phyloP scores from a whole-genome alignment of 2,113 vertebrate genomes.

The Chaetura pelagica region DNA sequence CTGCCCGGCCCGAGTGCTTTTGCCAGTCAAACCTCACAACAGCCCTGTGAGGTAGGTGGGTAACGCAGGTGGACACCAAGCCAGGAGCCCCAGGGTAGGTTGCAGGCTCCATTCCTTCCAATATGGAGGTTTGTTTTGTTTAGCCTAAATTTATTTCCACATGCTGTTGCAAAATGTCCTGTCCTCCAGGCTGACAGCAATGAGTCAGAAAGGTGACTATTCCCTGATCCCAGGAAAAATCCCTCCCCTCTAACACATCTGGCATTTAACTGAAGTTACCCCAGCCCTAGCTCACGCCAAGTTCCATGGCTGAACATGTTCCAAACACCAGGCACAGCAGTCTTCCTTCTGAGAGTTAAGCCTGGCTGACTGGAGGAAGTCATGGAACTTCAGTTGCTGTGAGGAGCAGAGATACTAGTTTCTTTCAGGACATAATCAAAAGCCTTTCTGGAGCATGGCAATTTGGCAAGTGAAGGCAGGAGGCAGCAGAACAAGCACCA shows the following conservation, averaged over 20 bases:
- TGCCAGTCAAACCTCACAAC: conserved; percentile 12
- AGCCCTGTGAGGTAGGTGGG: conserved; percentile 24
- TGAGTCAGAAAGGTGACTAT: not conserved
- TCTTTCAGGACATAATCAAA: not conserved
- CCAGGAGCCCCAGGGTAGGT: not conserved
- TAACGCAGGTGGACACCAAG: not conserved
- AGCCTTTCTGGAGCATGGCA: not conserved
- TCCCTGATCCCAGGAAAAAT: not conserved
- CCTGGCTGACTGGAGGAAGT: not conserved
- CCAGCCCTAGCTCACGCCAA: not conserved
- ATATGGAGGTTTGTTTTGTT: not conserved
- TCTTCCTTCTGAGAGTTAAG: not conserved
- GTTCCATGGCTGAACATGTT: not conserved
- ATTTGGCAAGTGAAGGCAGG: not conserved
- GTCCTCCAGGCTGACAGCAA: not conserved
- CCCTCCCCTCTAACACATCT: not conserved
- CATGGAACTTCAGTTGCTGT: not conserved
- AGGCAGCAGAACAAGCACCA: not conserved
- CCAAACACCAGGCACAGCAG: not conserved
- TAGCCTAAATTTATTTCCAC: not conserved
- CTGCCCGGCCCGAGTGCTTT: rapidly evolving
- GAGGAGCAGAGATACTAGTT: not conserved
- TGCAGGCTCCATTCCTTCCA: not conserved
- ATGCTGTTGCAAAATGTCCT: not conserved
- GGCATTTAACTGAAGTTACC: not conserved